Evolutionary conservation across 30 jellyfish, hydroid and myxozoan species (phyloP), one percentile per base, ranked within the genome.

Genomic region (Nemopilema nomurai): DNA sequence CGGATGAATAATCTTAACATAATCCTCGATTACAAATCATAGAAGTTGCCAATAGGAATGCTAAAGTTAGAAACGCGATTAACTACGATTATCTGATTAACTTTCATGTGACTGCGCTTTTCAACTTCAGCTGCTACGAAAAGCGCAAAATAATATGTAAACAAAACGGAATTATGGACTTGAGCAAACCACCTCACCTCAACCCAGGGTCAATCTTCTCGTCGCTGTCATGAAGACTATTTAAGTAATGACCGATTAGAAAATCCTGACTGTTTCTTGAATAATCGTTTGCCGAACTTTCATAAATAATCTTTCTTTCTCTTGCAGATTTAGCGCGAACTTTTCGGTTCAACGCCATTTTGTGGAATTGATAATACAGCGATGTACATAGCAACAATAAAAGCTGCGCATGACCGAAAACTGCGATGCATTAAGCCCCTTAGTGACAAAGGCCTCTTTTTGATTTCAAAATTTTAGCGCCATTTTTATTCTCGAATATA

Each of bases 291-390:
- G 67, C 68, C 4, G 89, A 79, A 31, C 64, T 18, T 49, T 79
- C 89, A 21, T 79, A 71, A 0, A 28, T 22, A 1, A 65, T 50
- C 0, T 24, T 77, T 67, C 80, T 63, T 21, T 64, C 80, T 30
- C 53, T 63, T 16, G 89, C 89, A 13, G 89, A 79, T 67, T 79
- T 79, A 18, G 80, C 80, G 3, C 89, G 79, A 7, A 19, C 21
- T 41, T 41, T 79, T 16, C 50, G 63, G 53, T 8, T 20, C 72
- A 67, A 26, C 80, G 89, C 89, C 89, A 79, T 79, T 65, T 79
- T 79, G 16, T 27, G 41, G 16, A 31, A 19, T 9, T 32, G 6
- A 31, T 63, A n/a, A n/a, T n/a, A n/a, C n/a, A n/a, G 1, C 33
- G 1, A 3, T 32, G 71, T 66, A 63, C 89, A 79, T 79, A 79